Evolutionary conservation across 2,797 vertebrate genomes (phyloP), one percentile per base, ranked within the genome.

Genomic region (Phalloptychus januarius): DNA sequence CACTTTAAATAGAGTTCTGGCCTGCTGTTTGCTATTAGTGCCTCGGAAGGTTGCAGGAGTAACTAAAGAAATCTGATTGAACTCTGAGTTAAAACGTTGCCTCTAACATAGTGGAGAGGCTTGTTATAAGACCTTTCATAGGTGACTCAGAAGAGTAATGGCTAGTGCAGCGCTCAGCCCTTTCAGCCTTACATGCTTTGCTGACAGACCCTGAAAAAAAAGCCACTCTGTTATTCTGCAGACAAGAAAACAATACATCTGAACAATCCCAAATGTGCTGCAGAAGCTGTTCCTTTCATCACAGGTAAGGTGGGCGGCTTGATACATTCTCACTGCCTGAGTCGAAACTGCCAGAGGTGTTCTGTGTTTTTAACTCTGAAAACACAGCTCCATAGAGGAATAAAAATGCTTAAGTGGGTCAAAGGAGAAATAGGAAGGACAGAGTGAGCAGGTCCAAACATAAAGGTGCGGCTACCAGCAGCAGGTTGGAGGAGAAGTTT

Each of bases 201-300:
- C 92, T 95, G 93, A 93, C 91, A 28, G 83, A 90, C 86, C 83
- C 80, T 85, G 81, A 80, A 89, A 89, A 85, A 86, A 89, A 83
- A 77, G 80, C 79, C 85, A 42, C 2, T 61, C 81, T 91, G 82
- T 88, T 89, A 78, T 91, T 89, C 76, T 79, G 71, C 71, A 77
- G 70, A 71, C 69, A 20, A 69, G 84, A 84, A 91, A 90, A 94
- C 90, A 93, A 93, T 93, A 69, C 81, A 83, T 83, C 84, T 80
- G 81, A 87, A 88, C 90, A 93, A 87, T 84, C 83, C 79, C 28
- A 82, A 89, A 92, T 87, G 86, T 92, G 89, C 92, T 86, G 87
- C 7, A 10, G 75, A 72, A 77, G 86, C 83, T 82, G 77, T 90
- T 90, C 87, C 83, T 88, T 90, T 91, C 88, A 88, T 50, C 54